Base-by-base conservation (phyloP, 2,113 vertebrate genomes). In the Miniopterus natalensis region DNA sequence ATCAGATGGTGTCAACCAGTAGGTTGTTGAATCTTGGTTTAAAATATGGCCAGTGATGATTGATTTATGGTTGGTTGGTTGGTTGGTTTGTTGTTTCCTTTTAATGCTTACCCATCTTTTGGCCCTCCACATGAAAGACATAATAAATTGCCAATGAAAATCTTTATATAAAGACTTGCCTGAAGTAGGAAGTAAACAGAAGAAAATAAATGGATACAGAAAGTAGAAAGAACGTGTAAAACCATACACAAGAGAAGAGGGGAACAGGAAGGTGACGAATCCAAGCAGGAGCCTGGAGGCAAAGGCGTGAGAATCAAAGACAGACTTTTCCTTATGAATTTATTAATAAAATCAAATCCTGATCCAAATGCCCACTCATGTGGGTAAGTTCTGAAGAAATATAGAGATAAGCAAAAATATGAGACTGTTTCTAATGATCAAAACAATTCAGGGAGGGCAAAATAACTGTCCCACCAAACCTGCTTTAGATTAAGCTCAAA, bases 321-420 rank as follows among this genome's bases (percentile, higher is more conserved):
- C 47, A 89, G 61, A 21, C 11, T 85, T 45, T 45, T 81, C 40
- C 73, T 80, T 51, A 29, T 20, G 18, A 53, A 49, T 57, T 84
- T 71, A 49, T 57, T 51, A 85, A 36, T 85, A 79, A 92, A 77
- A 49, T 55, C 21, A 81, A 81, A 31, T 25, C n/a, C 29, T 81
- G 4, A 59, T 53, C 20, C 53, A 65, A 51, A 93, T 14, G 6
- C 36, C 17, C 17, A 91, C 20, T 40, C 70, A 40, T 47, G 55
- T 85, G 47, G 17, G 7, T 78, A 61, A 88, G 23, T 84, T 86
- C 68, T 63, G 27, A 87, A 90, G 73, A 95, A 75, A 73, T 93
- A n/a, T 8, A 86, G 88, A 92, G 45, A 88, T 74, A 65, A 15
- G 11, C 36, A 88, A 47, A 88, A 77, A 45, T 55, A 70, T 47